Percentiles rank a stretch among this genome's conserved stretches.
phyloP scores from a whole-genome alignment of 2,113 vertebrate genomes.

The Pygoscelis adeliae region DNA sequence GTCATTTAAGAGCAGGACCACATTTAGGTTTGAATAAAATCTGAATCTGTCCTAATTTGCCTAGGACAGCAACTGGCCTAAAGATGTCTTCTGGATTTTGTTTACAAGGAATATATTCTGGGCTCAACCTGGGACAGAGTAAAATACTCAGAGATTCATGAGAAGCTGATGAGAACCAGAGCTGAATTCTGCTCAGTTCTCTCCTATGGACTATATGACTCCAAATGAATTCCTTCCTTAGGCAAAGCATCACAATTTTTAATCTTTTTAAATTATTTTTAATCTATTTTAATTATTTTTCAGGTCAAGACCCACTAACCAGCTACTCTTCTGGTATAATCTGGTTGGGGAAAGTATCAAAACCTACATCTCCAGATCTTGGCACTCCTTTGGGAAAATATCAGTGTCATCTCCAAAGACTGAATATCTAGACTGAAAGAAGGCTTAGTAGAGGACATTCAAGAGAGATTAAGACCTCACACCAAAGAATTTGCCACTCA shows the following conservation, averaged over 20 bases:
- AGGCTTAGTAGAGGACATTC: neutral
- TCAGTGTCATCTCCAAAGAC: neutral
- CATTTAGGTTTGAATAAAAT: neutral
- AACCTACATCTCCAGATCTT: neutral
- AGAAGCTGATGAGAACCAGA: neutral
- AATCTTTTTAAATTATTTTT: neutral
- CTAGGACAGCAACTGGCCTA: neutral
- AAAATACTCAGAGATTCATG: neutral
- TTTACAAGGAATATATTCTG: neutral
- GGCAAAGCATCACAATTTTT: neutral
- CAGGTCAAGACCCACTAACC: neutral
- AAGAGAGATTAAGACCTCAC: neutral
- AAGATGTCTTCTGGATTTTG: neutral
- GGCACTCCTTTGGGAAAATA: neutral
- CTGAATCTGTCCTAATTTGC: neutral
- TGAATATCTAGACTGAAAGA: neutral
- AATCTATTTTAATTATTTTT: neutral
- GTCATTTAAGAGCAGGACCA: neutral
- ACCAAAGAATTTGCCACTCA: neutral
- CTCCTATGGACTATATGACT: neutral
- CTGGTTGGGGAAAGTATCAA: neutral
- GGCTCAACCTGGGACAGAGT: neutral
- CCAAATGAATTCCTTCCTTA: neutral
- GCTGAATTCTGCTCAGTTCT: neutral
- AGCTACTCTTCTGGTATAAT: neutral